phyloP scores from a whole-genome alignment of 1,140 invertebrate genomes.

The Dreissena polymorpha region DNA sequence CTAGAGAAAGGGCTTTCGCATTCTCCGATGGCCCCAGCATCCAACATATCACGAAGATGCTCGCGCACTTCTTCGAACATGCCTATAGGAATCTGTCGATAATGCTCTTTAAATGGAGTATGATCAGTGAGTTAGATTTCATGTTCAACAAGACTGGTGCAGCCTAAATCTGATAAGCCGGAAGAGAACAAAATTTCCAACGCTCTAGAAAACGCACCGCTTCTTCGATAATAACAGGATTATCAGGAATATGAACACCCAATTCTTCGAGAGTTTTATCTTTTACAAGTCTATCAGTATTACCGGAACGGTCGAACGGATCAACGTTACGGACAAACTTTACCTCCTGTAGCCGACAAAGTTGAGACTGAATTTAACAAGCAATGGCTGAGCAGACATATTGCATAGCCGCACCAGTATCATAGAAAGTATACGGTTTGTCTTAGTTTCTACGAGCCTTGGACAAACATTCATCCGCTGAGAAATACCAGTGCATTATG shows the following conservation, averaged over 20 bases:
- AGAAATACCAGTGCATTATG: not conserved
- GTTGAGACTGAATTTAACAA: not conserved
- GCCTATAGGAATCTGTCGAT: slow-evolving; percentile 74
- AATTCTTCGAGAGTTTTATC: slow-evolving; percentile 21
- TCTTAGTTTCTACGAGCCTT: no score
- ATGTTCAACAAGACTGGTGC: slow-evolving; percentile 44
- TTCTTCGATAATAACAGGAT: not conserved
- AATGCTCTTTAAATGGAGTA: slow-evolving; percentile 44
- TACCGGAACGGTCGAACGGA: not conserved
- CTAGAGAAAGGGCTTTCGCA: no score
- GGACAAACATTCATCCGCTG: no score
- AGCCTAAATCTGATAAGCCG: slow-evolving; percentile 29
- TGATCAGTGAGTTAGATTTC: slow-evolving; percentile 19
- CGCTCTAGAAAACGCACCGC: not conserved
- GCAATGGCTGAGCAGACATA: not conserved
- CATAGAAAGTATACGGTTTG: no score
- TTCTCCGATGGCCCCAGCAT: no score
- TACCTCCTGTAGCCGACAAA: slow-evolving; percentile 21
- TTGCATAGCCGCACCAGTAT: no score
- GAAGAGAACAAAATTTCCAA: slow-evolving; percentile 43
- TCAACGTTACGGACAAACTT: slow-evolving; percentile 1
- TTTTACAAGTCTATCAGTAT: no score
- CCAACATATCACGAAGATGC: no score
- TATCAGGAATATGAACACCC: not conserved
- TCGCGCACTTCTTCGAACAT: slow-evolving; percentile 60